Conservation (phyloP, 2,113 vertebrate genomes). For the Toxostoma redivivum region DNA sequence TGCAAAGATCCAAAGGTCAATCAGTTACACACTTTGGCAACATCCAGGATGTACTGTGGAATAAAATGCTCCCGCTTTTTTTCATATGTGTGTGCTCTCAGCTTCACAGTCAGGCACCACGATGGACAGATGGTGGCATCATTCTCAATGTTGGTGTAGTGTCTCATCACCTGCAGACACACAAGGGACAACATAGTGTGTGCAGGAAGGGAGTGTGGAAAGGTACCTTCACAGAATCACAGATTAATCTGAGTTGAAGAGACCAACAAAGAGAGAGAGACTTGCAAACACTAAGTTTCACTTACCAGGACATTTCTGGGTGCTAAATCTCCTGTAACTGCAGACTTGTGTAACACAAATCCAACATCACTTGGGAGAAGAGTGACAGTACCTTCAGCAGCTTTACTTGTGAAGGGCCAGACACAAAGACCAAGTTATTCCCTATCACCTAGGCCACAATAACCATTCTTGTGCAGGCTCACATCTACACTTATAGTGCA, state of each 20-base stretch:
- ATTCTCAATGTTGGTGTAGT: conserved; percentile 68
- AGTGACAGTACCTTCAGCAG: not conserved
- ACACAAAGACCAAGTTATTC: not conserved
- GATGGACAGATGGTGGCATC: conserved; percentile 77
- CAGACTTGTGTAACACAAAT: not conserved
- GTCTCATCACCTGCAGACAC: conserved; percentile 67
- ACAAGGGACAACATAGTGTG: not conserved
- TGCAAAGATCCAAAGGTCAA: not conserved
- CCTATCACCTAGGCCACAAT: not conserved
- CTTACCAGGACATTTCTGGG: not conserved
- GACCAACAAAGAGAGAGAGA: not conserved
- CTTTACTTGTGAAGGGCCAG: not conserved
- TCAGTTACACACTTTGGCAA: conserved; percentile 62
- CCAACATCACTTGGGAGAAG: not conserved
- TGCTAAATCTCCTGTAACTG: not conserved
- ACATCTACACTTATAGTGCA: not conserved
- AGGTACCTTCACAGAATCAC: not conserved
- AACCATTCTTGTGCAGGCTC: not conserved
- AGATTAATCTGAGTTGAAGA: not conserved
- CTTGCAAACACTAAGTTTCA: not conserved
- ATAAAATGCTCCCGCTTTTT: conserved; percentile 71
- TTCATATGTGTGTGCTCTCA: conserved; percentile 81
- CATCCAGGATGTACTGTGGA: conserved; percentile 78
- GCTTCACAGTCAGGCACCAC: conserved; percentile 84
- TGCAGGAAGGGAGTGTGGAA: not conserved